Evolutionary conservation across 2,888 invertebrate species (phyloP).

Genomic region (Drosophila lacicola): DNA sequence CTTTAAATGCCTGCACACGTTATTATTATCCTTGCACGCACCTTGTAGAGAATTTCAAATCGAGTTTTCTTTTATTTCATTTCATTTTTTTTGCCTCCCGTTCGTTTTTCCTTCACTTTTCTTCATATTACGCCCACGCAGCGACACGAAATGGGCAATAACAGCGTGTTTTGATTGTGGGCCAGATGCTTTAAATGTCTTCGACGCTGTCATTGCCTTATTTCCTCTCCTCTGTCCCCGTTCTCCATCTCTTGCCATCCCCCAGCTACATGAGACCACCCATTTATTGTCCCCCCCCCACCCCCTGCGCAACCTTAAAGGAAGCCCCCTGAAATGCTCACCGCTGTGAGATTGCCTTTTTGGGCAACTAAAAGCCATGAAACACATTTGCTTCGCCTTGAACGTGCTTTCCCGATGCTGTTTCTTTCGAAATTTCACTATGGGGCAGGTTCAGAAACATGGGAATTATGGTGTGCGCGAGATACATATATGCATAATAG

Average conservation of each 20-base stretch:
- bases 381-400: too few relatives aligned
- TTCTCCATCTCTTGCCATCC: too few relatives aligned
- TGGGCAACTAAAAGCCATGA: too few relatives aligned
- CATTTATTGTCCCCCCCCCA: not conserved
- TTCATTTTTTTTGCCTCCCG: not conserved
- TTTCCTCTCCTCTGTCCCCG: slow-evolving; percentile 9
- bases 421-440: too few relatives aligned
- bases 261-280: too few relatives aligned
- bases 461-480: too few relatives aligned
- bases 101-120: slow-evolving; percentile 1
- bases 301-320: slow-evolving; percentile 17
- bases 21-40: slow-evolving; percentile 21
- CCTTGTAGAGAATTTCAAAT: slow-evolving; percentile 57
- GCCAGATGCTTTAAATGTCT: slow-evolving; percentile 67
- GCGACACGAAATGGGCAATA: slow-evolving; percentile 66
- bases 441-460: too few relatives aligned
- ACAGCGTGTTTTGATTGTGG: slow-evolving; percentile 70
- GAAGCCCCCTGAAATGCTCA: slow-evolving; percentile 42
- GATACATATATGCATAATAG: too few relatives aligned
- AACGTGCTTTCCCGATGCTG: too few relatives aligned
- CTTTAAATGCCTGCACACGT: slow-evolving; percentile 1
- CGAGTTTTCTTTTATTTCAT: slow-evolving; percentile 50
- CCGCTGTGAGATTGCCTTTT: slow-evolving; percentile 61
- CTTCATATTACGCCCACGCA: slow-evolving; percentile 61
- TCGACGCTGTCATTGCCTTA: slow-evolving; percentile 32